Conservation (phyloP, 2,888 invertebrate species). For the Chaitophorus viminalis region DNA sequence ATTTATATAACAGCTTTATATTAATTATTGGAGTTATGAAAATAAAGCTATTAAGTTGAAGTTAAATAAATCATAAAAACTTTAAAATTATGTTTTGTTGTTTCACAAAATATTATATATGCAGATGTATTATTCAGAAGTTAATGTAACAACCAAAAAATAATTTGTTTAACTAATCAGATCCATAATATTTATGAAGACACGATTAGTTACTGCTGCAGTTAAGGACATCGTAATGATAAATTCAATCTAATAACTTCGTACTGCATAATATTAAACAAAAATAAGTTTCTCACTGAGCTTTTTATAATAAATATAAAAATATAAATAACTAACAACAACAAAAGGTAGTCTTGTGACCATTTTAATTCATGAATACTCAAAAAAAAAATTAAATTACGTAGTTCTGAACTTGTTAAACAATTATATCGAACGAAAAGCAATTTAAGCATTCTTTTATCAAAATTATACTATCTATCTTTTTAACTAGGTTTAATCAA, state of each 20-base stretch:
- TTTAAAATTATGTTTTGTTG: too few species aligned
- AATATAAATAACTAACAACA: background rate
- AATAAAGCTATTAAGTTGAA: background rate
- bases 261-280: too few species aligned
- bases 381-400: background rate
- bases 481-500: conserved; percentile 46
- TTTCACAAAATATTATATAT: too few species aligned
- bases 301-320: background rate
- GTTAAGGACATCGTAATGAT: too few species aligned
- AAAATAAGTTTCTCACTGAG: background rate
- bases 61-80: too few species aligned
- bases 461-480: background rate
- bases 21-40: background rate
- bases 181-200: background rate
- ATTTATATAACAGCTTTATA: too few species aligned
- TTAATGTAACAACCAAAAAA: background rate
- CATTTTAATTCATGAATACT: background rate
- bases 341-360: background rate
- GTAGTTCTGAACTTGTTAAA: background rate
- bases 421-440: background rate
- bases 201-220: too few species aligned
- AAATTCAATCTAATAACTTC: too few species aligned
- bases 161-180: background rate
- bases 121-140: too few species aligned
- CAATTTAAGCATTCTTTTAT: background rate